phyloP scores from a whole-genome alignment of 2,113 vertebrate genomes.

The Brachionichthys hirsutus region DNA sequence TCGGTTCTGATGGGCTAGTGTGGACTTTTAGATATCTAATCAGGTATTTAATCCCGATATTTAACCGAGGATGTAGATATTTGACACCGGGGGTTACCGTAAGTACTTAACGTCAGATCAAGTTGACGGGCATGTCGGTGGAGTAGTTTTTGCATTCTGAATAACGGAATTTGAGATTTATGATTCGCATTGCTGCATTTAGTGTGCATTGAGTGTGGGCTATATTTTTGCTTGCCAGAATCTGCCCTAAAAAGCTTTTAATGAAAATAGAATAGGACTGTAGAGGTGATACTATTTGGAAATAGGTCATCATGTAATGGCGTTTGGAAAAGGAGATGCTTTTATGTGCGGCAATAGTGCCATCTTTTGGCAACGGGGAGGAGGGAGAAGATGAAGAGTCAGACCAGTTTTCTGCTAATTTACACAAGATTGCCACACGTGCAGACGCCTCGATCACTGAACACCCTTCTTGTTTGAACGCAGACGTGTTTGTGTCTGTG shows the following conservation, averaged over 20 bases:
- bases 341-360: constrained; percentile 71
- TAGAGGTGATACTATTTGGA: constrained; percentile 67
- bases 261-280: constrained; percentile 70
- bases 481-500: constrained; percentile 14
- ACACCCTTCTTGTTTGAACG: not conserved
- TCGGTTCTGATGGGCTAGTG: no score
- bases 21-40: no score
- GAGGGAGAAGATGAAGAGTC: constrained; percentile 13
- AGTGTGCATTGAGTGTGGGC: constrained; percentile 49
- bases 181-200: constrained; percentile 62
- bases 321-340: constrained; percentile 46
- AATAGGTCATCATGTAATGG: constrained; percentile 71
- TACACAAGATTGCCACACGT: constrained; percentile 10
- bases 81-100: not conserved
- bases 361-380: constrained; percentile 70
- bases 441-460: not conserved
- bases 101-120: constrained; percentile 61
- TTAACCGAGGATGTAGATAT: no score
- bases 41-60: no score
- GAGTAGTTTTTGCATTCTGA: constrained; percentile 52
- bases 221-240: constrained; percentile 45
- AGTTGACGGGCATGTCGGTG: constrained; percentile 42
- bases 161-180: constrained; percentile 53
- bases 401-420: constrained; percentile 10
- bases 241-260: constrained; percentile 63